Evolutionary conservation across 2,888 invertebrate species (phyloP).

Genomic region (Chymomyza fuscimana): DNA sequence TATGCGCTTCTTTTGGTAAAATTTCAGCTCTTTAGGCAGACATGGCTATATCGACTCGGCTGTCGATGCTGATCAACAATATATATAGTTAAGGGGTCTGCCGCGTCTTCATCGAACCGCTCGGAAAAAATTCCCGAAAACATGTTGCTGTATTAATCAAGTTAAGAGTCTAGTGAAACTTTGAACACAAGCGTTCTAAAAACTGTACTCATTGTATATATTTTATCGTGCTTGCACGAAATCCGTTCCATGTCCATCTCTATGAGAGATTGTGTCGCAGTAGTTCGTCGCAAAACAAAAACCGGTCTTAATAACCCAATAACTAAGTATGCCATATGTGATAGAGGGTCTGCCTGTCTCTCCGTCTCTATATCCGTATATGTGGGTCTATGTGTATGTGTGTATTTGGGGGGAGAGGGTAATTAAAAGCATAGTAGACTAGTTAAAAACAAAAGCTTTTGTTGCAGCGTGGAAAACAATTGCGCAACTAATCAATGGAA

Average conservation of each 20-base stretch:
- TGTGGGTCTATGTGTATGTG: neutral
- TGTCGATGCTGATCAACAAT: no score
- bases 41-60: no score
- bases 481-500: conserved; percentile 42
- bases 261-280: neutral
- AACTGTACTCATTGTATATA: no score
- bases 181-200: no score
- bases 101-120: no score
- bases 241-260: neutral
- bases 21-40: no score
- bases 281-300: neutral
- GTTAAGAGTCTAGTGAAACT: no score
- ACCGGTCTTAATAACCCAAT: neutral
- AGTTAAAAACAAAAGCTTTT: neutral
- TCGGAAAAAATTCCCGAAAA: no score
- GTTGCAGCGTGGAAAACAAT: conserved; percentile 22
- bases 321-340: conserved; percentile 1
- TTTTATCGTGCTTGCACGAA: no score
- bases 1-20: no score
- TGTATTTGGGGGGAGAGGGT: neutral
- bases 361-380: neutral
- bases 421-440: conserved; percentile 2
- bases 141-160: no score
- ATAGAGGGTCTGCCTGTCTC: neutral
- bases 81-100: no score